Conservation (phyloP, 2,113 vertebrate species). For the Lepidothrix coronata region DNA sequence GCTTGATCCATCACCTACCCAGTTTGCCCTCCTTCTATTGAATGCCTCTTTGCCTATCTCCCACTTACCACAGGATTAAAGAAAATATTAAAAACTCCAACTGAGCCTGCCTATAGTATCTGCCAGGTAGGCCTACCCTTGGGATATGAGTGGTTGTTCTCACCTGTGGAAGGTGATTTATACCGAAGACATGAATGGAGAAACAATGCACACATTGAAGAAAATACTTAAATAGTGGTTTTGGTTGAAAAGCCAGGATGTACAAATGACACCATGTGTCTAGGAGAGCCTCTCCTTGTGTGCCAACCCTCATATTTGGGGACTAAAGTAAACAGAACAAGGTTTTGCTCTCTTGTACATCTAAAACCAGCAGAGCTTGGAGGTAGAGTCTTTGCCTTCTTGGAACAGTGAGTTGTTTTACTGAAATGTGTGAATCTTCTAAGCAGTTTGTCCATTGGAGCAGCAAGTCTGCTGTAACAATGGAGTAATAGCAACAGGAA, state of each 20-base stretch:
- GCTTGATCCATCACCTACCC: background rate
- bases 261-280: background rate
- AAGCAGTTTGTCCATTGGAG: background rate
- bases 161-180: background rate
- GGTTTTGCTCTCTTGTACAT: background rate
- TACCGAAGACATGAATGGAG: background rate
- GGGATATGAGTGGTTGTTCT: background rate
- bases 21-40: background rate
- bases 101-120: background rate
- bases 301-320: background rate
- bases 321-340: background rate
- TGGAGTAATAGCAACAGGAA: background rate
- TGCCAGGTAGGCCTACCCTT: background rate
- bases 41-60: background rate
- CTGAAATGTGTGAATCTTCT: background rate
- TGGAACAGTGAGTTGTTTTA: background rate
- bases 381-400: background rate
- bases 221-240: background rate
- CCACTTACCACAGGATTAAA: background rate
- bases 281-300: background rate
- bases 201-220: background rate
- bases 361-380: background rate
- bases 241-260: background rate
- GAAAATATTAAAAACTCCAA: background rate
- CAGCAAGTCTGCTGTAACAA: background rate